These are phyloP conservation scores for Manis crassicaudata DNA, from an alignment of 2,797 vertebrate species.

Conservation along the genomic window DNA sequence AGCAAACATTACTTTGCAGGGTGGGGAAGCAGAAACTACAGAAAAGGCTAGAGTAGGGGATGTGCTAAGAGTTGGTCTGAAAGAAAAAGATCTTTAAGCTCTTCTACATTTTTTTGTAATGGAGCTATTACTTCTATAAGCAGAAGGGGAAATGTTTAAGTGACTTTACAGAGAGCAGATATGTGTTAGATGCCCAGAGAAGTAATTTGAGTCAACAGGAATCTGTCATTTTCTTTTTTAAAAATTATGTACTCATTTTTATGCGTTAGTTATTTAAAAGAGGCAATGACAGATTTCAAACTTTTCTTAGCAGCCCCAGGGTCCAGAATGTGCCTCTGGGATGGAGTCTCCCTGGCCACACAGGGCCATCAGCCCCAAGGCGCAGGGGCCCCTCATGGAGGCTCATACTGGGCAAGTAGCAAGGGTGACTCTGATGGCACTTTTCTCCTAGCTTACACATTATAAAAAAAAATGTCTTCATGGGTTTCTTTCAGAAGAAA, in stretches of 20 bases:
- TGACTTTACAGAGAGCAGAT: not conserved
- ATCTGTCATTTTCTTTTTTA: not conserved
- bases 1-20: not conserved
- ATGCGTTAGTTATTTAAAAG: not conserved
- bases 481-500: not conserved
- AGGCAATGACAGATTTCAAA: not conserved
- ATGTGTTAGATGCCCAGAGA: not conserved
- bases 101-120: not conserved
- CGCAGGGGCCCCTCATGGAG: not conserved
- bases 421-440: not conserved
- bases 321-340: not conserved
- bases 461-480: not conserved
- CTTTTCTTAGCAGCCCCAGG: not conserved
- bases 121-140: not conserved
- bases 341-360: fast-evolving
- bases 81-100: not conserved
- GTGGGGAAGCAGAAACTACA: not conserved
- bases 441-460: not conserved
- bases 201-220: not conserved
- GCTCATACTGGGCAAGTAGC: not conserved
- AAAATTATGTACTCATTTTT: not conserved
- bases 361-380: not conserved
- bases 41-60: not conserved
- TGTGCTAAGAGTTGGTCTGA: not conserved
- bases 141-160: not conserved